Base-by-base conservation (phyloP, 2,888 invertebrate genomes). In the Opisthograptis luteolata region DNA sequence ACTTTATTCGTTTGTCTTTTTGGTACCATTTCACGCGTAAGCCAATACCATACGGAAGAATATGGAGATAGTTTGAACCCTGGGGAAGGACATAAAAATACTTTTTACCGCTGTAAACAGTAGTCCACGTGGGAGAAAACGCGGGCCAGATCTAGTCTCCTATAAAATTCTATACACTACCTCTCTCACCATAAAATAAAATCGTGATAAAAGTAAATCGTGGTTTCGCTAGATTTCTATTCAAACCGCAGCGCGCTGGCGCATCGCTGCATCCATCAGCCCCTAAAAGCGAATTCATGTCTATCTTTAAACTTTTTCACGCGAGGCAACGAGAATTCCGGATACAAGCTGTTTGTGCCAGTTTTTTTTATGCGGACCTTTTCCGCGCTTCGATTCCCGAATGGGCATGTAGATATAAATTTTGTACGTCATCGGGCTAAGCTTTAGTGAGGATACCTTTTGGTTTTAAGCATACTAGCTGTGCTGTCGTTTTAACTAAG, bases 231-330 rank as follows among this genome's bases (percentile, higher is more conserved):
- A 40, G 48, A 43, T 52, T 51, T 12, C 57, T 57, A 58, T 57
- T 59, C 58, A 28, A 19, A 58, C 60, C 72, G 53, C 72, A 65
- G 28, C 41, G 41, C 40, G 14, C 14, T 6, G 49, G 55, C 59
- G 65, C 68, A 65, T 53, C 45, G 56, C 20, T 62, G 67, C 66
- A 65, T 57, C 61, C 60, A 65, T 71, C 65, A 66, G 69, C 46
- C 58, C 62, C 73, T 84, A 80, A 84, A 83, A 84, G 85, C 79
- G 71, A 80, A 82, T 76, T 75, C 83, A 66, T 84, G 84, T 83
- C 66, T 66, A 61, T 66, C 60, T 70, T 41, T 71, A 74, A 83
- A 79, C 73, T 82, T 81, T 80, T 78, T 64, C 60, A 59, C 58
- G 52, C 49, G 53, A 60, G 55, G 58, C 46, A 48, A 51, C 59